Evolutionary conservation across 2,888 invertebrate species (phyloP).

Genomic region (Drosophila lutescens): DNA sequence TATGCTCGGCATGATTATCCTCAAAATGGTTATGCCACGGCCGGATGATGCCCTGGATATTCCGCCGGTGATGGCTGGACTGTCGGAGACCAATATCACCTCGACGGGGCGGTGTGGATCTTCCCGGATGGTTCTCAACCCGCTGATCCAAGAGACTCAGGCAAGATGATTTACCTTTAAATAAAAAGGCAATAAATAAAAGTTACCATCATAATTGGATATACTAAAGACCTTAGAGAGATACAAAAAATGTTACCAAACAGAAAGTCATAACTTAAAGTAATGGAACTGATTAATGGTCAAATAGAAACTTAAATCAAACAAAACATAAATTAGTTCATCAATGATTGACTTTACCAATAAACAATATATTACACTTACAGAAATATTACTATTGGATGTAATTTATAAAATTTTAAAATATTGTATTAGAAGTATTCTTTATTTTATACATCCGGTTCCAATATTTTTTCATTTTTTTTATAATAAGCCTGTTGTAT

Average conservation of each 20-base stretch:
- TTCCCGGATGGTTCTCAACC: not conserved
- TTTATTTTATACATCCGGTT: no score
- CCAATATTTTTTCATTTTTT: no score
- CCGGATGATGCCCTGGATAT: slow-evolving; percentile 31
- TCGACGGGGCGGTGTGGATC: not conserved
- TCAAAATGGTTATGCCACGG: slow-evolving; percentile 86
- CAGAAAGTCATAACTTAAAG: no score
- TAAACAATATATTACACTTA: not conserved
- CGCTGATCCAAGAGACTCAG: slow-evolving; percentile 2
- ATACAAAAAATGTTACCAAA: no score
- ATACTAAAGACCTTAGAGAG: not conserved
- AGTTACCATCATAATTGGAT: not conserved
- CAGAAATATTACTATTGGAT: not conserved
- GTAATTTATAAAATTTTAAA: not conserved
- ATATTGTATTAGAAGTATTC: no score
- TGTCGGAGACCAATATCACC: slow-evolving; percentile 9
- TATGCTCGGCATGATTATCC: slow-evolving; percentile 85
- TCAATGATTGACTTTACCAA: not conserved
- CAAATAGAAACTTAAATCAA: no score
- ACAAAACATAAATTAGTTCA: not conserved
- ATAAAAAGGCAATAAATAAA: not conserved
- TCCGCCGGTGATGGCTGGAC: not conserved
- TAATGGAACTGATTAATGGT: not conserved
- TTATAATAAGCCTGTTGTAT: no score
- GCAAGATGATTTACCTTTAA: slow-evolving; percentile 30